Evolutionary conservation across 2,797 vertebrate species (phyloP).

Genomic region (Argentina silus): DNA sequence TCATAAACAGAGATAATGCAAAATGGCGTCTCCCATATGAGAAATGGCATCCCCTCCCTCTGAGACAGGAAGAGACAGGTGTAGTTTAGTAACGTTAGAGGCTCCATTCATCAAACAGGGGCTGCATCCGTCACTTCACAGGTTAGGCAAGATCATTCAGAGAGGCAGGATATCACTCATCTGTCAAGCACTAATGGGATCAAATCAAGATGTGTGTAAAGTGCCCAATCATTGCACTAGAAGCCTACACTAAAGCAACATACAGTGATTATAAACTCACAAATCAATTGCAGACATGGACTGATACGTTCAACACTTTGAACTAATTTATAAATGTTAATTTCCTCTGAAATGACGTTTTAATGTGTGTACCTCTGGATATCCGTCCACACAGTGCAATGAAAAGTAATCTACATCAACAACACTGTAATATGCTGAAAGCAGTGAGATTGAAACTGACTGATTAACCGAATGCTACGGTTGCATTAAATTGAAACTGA

Average conservation of each 20-base stretch:
- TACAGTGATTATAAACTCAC: too few species aligned
- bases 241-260: not conserved
- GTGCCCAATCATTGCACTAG: slow-evolving; percentile 38
- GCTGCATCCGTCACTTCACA: slow-evolving; percentile 59
- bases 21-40: slow-evolving; percentile 35
- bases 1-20: slow-evolving; percentile 35
- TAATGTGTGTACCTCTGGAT: too few species aligned
- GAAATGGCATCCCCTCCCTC: slow-evolving; percentile 47
- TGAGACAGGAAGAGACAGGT: slow-evolving; percentile 54
- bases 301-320: not conserved
- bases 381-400: too few species aligned
- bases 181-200: slow-evolving; percentile 35
- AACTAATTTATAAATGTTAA: not conserved
- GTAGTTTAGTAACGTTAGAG: slow-evolving; percentile 56
- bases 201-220: slow-evolving; percentile 37
- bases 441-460: too few species aligned
- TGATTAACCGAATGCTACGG: too few species aligned
- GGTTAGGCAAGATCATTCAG: slow-evolving; percentile 34
- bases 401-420: too few species aligned
- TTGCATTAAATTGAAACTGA: too few species aligned
- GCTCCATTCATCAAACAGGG: slow-evolving; percentile 53
- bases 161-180: slow-evolving; percentile 33
- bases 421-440: too few species aligned
- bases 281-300: too few species aligned
- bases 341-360: too few species aligned